Evolutionary conservation across 1,140 invertebrate species (phyloP).

Genomic region (Drosophila asahinai): DNA sequence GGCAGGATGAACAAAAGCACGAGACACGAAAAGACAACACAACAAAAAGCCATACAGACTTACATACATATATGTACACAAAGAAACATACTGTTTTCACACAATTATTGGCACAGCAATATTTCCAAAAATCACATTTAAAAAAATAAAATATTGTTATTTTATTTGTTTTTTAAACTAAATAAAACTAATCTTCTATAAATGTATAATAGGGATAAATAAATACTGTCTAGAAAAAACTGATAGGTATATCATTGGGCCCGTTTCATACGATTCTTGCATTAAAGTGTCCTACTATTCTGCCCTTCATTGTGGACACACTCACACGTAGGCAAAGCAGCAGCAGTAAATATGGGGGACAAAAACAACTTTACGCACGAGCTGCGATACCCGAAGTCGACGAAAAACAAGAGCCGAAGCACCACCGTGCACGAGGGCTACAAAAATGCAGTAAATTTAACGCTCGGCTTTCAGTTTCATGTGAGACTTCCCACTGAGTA

Average conservation of each 20-base stretch:
- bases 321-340: slow-evolving; percentile 21
- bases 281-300: not conserved
- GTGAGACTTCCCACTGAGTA: slow-evolving; percentile 53
- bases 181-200: not conserved
- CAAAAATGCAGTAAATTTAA: slow-evolving; percentile 73
- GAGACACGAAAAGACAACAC: slow-evolving; percentile 64
- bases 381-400: slow-evolving; percentile 48
- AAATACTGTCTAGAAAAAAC: not conserved
- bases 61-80: slow-evolving; percentile 17
- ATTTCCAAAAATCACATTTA: not conserved
- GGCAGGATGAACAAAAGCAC: slow-evolving; percentile 46
- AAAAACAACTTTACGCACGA: slow-evolving; percentile 47
- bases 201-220: not conserved
- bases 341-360: slow-evolving; percentile 20
- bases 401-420: slow-evolving; percentile 59
- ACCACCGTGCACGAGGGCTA: slow-evolving; percentile 33
- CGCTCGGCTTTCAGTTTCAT: slow-evolving; percentile 73
- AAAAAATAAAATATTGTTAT: not conserved
- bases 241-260: not conserved
- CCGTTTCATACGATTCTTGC: not conserved
- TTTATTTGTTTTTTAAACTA: no score
- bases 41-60: slow-evolving; percentile 20
- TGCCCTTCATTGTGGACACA: slow-evolving; percentile 1
- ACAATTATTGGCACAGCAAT: not conserved
- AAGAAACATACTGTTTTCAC: not conserved